Evolutionary conservation across 2,797 vertebrate species (phyloP), one percentile per base, ranked within the genome.

Genomic region (Valencia hispanica): DNA sequence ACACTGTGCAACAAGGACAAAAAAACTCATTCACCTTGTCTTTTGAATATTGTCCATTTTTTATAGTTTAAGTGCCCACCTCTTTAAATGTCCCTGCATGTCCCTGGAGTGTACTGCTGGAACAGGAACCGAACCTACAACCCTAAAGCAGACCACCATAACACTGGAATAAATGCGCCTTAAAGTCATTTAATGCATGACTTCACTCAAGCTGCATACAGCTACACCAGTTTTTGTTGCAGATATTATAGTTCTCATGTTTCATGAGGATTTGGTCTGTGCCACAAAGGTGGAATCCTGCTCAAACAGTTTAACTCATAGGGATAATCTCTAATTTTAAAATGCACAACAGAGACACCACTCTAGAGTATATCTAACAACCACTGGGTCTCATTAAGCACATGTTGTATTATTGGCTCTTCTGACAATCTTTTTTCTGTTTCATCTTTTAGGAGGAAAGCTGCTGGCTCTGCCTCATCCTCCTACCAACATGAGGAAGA

Each of bases 401-500:
- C 8, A 65, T 41, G 36, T 25, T 39, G 9, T 48, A 22, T 47
- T 61, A 20, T 12, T 72, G 25, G 50, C 30, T 41, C 55, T 12
- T 39, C 32, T 4, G 8, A 68, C 1, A 2, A 7, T 53, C 51
- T 69, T 69, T 11, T 53, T 10, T 66, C 71, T 50, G 74, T 78
- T 45, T 47, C 72, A 34, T 34, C 53, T 36, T 61, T 51, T 50
- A 50, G 45, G 73, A 79, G 77, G 86, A 81, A 48, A 80, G 8
- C 20, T 72, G 65, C 76, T 59, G 68, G 72, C 74, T 68, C 41
- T 41, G 71, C 43, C 1, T 88, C 78, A 39, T 81, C 85, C 89
- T 88, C 88, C 91, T 87, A 74, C 83, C 74, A 73, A 59, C 79
- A 86, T 39, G 80, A 89, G 89, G 89, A 87, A 90, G 82, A 91